Evolutionary conservation across 1,140 invertebrate genomes (phyloP).

Genomic region (Tigriopus japonicus): DNA sequence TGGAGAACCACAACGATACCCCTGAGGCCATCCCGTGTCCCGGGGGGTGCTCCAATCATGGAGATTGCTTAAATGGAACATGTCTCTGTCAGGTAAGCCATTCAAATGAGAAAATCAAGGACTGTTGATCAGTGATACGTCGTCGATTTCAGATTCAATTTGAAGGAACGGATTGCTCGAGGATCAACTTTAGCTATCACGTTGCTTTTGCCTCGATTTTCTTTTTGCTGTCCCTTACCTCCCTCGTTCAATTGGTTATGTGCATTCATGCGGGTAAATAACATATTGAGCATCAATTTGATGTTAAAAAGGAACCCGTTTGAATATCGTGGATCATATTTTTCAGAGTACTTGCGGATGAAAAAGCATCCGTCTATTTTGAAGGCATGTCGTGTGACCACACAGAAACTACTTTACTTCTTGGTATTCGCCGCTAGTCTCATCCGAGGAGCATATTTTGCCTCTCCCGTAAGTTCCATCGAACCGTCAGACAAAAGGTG

Average conservation of each 20-base stretch:
- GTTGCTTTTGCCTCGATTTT: conserved; percentile 57
- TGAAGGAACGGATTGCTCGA: conserved; percentile 39
- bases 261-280: conserved; percentile 39
- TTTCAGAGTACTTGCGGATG: conserved; percentile 49
- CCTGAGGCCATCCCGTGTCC: no score
- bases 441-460: conserved; percentile 26
- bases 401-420: conserved; percentile 75
- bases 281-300: neutral
- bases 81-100: conserved; percentile 68
- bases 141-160: conserved; percentile 46
- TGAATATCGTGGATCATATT: no score
- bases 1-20: no score
- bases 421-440: conserved; percentile 67
- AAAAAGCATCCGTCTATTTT: conserved; percentile 52
- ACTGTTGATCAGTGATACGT: neutral
- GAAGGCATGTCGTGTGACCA: conserved; percentile 63
- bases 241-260: conserved; percentile 63
- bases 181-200: conserved; percentile 42
- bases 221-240: conserved; percentile 60
- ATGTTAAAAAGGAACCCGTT: no score
- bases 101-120: neutral
- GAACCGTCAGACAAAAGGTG: no score
- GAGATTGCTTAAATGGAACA: conserved; percentile 71
- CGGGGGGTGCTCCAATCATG: conserved; percentile 55
- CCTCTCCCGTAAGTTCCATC: conserved; percentile 3